Base-by-base conservation (phyloP, 1,140 invertebrate species). In the Chionoecetes opilio region DNA sequence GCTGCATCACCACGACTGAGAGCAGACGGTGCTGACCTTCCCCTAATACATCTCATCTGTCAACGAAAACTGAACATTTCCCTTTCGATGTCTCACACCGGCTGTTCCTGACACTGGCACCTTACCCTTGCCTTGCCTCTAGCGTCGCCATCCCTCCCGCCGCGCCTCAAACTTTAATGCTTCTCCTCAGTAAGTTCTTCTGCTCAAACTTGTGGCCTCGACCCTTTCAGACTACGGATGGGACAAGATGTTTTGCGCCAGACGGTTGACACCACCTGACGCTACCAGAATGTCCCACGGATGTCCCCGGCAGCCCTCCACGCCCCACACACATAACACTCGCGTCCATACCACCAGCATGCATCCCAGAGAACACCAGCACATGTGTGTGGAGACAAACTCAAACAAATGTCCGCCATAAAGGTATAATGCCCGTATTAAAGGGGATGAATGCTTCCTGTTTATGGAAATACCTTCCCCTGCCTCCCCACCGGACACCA, bases 341-440 rank as follows among this genome's bases (percentile, higher is more conserved):
- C 21, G 8, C 63, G 1, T n/a, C 21, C 63, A 21, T n/a, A n/a
- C 2, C 21, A 75, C 63, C 5, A 1, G n/a, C 63, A 21, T 26
- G n/a, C 63, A 75, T n/a, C n/a, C 63, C 26, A 75, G n/a, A n/a
- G 63, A 75, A 75, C 63, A 75, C 21, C 11, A 75, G 8, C n/a
- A 75, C 21, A 1, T 3, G n/a, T n/a, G n/a, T 75, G 63, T 75
- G n/a, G 21, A 75, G 26, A 75, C 63, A 75, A 75, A 75, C n/a
- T 75, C n/a, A n/a, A 75, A 75, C n/a, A 75, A 75, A 75, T 75
- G 63, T 75, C 63, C 63, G 63, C 63, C 63, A 75, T 75, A 75
- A 75, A 75, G 63, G 63, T 75, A n/a, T 75, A 75, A 75, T 75
- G 26, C 63, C 21, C 11, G 11, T 75, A 75, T 75, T 75, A 75